phyloP scores from a whole-genome alignment of 2,113 vertebrate species.

The Sphyrna mokarran region DNA sequence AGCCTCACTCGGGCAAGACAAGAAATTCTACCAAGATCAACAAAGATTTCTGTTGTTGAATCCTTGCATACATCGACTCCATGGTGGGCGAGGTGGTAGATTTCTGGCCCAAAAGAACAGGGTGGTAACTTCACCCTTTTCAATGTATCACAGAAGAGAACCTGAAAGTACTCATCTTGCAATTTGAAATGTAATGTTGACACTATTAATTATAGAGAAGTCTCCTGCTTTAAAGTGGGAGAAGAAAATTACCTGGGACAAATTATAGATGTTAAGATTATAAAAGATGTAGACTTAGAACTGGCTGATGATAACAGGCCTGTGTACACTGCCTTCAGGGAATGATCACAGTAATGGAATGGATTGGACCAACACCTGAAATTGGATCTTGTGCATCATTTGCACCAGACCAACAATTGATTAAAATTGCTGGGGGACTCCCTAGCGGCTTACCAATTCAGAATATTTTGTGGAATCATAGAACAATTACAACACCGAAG shows the following conservation, averaged over 20 bases:
- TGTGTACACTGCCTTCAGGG: background rate
- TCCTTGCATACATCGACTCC: too few relatives aligned
- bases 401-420: background rate
- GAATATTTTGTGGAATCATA: background rate
- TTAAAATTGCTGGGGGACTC: background rate
- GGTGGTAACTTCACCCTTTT: background rate
- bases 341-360: background rate
- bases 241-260: background rate
- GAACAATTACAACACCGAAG: too few relatives aligned
- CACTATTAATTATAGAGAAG: background rate
- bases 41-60: too few relatives aligned
- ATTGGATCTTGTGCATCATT: background rate
- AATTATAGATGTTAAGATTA: background rate
- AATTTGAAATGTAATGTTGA: background rate
- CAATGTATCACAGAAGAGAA: background rate
- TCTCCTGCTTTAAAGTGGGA: background rate
- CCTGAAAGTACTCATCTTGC: background rate
- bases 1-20: too few relatives aligned
- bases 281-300: background rate
- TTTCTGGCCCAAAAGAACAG: background rate
- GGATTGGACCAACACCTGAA: background rate
- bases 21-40: too few relatives aligned
- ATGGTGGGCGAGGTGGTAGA: too few relatives aligned
- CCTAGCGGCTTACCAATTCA: background rate
- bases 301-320: background rate